Percentiles rank a stretch among this genome's conserved stretches.
Evolutionary conservation across 1,140 invertebrate species (phyloP).

Genomic region (Eulimnadia texana): DNA sequence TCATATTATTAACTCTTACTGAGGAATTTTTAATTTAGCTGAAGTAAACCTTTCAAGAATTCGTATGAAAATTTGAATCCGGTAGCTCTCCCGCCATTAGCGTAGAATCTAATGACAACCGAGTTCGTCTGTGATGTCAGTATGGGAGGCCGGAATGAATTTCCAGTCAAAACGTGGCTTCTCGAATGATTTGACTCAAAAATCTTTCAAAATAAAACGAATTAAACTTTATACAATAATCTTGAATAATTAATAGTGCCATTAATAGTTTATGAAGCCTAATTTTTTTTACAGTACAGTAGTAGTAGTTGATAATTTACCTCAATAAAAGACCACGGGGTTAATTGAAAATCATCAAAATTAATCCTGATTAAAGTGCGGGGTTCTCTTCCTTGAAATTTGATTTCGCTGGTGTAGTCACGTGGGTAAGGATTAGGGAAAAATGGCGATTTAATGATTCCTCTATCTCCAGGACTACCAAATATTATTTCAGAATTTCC

Average conservation of each 20-base stretch:
- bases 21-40: no score
- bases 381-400: conserved; percentile 35
- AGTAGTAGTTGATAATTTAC: conserved; percentile 27
- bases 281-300: no score
- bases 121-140: conserved; percentile 47
- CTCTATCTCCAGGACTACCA: conserved; percentile 23
- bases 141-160: conserved; percentile 49
- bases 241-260: not conserved
- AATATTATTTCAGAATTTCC: conserved; percentile 45
- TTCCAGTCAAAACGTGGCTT: conserved; percentile 46
- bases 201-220: conserved; percentile 34
- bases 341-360: conserved; percentile 54
- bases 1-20: no score
- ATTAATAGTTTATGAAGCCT: no score
- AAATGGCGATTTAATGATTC: conserved; percentile 44
- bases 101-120: conserved; percentile 49
- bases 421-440: conserved; percentile 51
- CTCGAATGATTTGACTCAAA: conserved; percentile 53
- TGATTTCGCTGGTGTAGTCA: conserved; percentile 49
- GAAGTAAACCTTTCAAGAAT: conserved; percentile 34
- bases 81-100: conserved; percentile 48
- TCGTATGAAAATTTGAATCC: conserved; percentile 53
- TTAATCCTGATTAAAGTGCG: conserved; percentile 41
- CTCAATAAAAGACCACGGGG: conserved; percentile 49
- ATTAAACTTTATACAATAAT: not conserved